These are phyloP conservation scores for Hephaestus fuliginosus DNA, from an alignment of 2,797 vertebrate genomes.

Conservation along the genomic window DNA sequence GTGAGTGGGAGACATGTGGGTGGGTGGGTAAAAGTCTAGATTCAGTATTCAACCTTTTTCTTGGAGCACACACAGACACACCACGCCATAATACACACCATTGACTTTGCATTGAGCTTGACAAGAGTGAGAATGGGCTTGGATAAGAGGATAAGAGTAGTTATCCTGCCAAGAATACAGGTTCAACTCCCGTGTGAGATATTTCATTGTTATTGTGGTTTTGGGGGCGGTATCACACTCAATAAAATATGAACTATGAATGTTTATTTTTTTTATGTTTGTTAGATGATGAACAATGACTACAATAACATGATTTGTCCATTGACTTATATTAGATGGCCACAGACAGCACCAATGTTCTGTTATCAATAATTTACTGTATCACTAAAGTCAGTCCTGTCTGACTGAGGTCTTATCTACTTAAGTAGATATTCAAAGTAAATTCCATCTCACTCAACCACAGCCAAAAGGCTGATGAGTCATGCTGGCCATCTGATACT, in stretches of 20 bases:
- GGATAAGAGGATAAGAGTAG: not conserved
- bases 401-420: constrained; percentile 26
- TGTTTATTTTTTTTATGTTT: not conserved
- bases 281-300: not conserved
- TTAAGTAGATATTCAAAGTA: constrained; percentile 19
- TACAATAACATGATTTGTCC: not conserved
- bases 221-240: not conserved
- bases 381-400: not conserved
- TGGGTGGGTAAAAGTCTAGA: not conserved
- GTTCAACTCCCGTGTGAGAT: not conserved
- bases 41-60: constrained; percentile 3
- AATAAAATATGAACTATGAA: constrained; percentile 16
- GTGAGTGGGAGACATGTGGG: constrained; percentile 47
- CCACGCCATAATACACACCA: constrained; percentile 35
- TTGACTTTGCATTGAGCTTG: constrained; percentile 37
- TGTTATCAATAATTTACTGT: too few species aligned
- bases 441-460: constrained; percentile 21
- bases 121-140: constrained; percentile 21
- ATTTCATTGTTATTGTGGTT: constrained; percentile 15
- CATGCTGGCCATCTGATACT: constrained; percentile 1
- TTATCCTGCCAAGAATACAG: constrained; percentile 19
- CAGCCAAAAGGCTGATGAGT: constrained; percentile 29
- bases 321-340: not conserved
- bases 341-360: too few species aligned
- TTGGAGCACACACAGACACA: constrained; percentile 7